Percentiles rank a stretch among this genome's conserved stretches.
Conservation (phyloP, 2,797 vertebrate genomes). For the Etheostoma perlongum region DNA sequence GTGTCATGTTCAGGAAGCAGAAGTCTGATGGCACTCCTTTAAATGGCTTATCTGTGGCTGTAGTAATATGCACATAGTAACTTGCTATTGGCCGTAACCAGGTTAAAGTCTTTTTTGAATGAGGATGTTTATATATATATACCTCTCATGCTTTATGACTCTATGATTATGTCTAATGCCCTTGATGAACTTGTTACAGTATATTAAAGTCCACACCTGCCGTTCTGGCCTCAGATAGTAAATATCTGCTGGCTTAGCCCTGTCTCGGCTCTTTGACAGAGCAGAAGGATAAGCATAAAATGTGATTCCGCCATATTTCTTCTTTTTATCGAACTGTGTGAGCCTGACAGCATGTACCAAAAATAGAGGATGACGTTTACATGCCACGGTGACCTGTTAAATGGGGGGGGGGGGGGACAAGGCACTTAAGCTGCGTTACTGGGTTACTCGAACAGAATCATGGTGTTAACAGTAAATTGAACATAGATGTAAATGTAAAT, state of each 20-base stretch:
- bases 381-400: slow-evolving; percentile 44
- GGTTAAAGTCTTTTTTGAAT: slow-evolving; percentile 37
- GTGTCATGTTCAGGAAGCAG: background rate
- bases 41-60: background rate
- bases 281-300: background rate
- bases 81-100: background rate
- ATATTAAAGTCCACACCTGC: slow-evolving; percentile 20
- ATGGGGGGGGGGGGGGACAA: slow-evolving; percentile 1
- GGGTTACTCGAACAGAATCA: slow-evolving; percentile 30
- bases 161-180: slow-evolving; percentile 22
- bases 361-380: slow-evolving; percentile 22
- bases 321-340: background rate
- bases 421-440: slow-evolving; percentile 26
- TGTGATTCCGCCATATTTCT: slow-evolving; percentile 1
- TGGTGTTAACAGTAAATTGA: background rate
- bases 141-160: slow-evolving; percentile 2
- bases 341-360: slow-evolving; percentile 3
- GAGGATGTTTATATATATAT: slow-evolving; percentile 21
- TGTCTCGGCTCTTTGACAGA: background rate
- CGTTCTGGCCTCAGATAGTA: slow-evolving; percentile 6
- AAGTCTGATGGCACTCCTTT: background rate
- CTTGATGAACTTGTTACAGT: slow-evolving; percentile 27
- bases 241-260: background rate
- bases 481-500: background rate
- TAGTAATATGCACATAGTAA: background rate